Evolutionary conservation across 2,797 vertebrate species (phyloP).

Genomic region (Helarctos malayanus): DNA sequence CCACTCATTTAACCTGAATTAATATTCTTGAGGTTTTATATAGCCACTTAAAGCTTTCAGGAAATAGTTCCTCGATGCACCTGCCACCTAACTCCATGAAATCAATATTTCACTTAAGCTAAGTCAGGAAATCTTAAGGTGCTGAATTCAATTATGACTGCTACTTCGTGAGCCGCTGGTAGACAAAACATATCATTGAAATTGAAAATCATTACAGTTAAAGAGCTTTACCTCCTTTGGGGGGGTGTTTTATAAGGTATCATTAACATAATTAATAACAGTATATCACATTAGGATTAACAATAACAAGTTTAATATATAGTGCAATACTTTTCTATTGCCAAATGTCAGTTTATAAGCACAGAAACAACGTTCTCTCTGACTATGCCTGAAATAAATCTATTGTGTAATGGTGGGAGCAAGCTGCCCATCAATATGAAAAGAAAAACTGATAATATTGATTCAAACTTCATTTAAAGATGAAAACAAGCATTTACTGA

Average conservation of each 20-base stretch:
- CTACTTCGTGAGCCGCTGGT: neutral
- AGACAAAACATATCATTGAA: conserved; percentile 33
- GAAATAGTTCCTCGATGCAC: conserved; percentile 68
- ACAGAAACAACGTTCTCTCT: neutral
- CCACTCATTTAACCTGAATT: conserved; percentile 61
- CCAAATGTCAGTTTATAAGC: neutral
- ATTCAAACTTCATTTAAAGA: neutral
- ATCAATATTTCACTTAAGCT: conserved; percentile 73
- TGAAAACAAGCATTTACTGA: conserved; percentile 1
- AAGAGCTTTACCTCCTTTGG: conserved; percentile 37
- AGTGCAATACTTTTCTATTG: neutral
- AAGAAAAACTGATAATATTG: neutral
- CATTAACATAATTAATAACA: neutral
- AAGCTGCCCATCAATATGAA: neutral
- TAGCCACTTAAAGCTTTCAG: conserved; percentile 72
- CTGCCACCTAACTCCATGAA: conserved; percentile 71
- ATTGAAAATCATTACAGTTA: conserved; percentile 43
- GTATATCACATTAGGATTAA: neutral
- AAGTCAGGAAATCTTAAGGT: conserved; percentile 69
- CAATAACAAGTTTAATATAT: neutral
- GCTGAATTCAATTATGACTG: conserved; percentile 58
- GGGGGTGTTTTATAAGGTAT: neutral
- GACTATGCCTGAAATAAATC: neutral
- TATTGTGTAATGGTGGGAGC: neutral
- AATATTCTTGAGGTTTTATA: conserved; percentile 59